Evolutionary conservation across 2,113 vertebrate genomes (phyloP).

Genomic region (Petroica traversi): DNA sequence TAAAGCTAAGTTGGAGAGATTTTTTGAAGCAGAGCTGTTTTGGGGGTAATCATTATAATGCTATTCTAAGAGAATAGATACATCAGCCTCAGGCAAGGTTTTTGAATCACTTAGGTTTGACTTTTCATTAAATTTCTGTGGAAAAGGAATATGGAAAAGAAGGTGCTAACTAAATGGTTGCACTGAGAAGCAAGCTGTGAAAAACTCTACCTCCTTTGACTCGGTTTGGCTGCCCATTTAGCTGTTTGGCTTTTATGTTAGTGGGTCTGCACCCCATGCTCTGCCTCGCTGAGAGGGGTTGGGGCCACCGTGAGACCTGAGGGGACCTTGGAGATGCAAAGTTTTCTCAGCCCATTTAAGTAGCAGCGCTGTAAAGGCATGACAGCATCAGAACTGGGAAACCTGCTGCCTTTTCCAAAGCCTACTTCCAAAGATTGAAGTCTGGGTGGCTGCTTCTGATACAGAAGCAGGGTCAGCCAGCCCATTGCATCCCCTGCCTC

Average conservation of each 20-base stretch:
- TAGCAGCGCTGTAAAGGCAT: background rate
- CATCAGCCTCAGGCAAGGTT: background rate
- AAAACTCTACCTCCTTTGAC: background rate
- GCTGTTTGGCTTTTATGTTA: background rate
- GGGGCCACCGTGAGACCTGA: background rate
- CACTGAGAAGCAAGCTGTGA: background rate
- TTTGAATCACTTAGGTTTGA: background rate
- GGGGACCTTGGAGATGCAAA: background rate
- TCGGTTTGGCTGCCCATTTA: background rate
- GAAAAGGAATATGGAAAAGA: background rate
- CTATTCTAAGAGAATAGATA: background rate
- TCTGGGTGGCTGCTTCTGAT: background rate
- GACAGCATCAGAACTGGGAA: fast-evolving
- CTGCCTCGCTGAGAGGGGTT: background rate
- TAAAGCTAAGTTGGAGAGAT: background rate
- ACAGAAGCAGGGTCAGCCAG: fast-evolving
- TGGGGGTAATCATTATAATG: background rate
- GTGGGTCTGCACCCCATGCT: fast-evolving
- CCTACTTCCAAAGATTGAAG: background rate
- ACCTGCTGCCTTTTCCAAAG: background rate
- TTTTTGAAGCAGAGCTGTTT: background rate
- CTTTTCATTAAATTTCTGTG: background rate
- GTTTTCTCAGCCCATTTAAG: background rate
- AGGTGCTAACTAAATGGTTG: background rate
- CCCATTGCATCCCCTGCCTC: background rate